Evolutionary conservation across 1,140 invertebrate species (phyloP), one percentile per base, ranked within the genome.

Genomic region (Brachionus rubens): DNA sequence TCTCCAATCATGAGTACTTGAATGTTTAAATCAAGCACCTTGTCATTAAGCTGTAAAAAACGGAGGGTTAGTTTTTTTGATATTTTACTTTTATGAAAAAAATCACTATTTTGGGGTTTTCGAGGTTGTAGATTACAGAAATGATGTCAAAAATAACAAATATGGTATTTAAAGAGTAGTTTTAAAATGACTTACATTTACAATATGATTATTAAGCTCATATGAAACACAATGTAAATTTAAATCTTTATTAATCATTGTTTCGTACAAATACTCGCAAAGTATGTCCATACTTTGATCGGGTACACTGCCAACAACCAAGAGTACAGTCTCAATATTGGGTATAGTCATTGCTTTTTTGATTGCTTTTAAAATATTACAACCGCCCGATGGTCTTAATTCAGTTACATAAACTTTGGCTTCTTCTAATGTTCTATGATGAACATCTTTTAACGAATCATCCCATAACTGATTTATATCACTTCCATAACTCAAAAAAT

Each of bases 231-330:
- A 79, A 75, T 85, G 82, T 1, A 85, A 41, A 56, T n/a, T 19
- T 19, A 80, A 79, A 9, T 80, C 79, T 43, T 78, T 79, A 1
- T 83, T 83, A 9, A 82, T 78, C 41, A 79, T 79, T 79, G 83
- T 78, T 80, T 85, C 83, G 54, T 81, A 79, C 26, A 84, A 78
- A 78, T 78, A 85, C 56, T 85, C 82, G 80, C 80, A 81, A 30
- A 85, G 77, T 26, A 85, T 79, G 12, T 85, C 82, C 40, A 81
- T 78, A 14, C 77, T 79, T 77, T 84, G 83, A 62, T 85, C 83
- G 62, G 84, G 83, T 5, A 83, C 81, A 80, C 81, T 82, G 76
- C 84, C 84, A 7, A 84, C 77, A 19, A 84, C 78, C 2, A 84
- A 72, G 4, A 83, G 62, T 26, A 85, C 77, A 7, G 80, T 79